These are phyloP conservation scores for Amphilophus citrinellus DNA, from an alignment of 2,113 vertebrate genomes.

Conservation along the genomic window DNA sequence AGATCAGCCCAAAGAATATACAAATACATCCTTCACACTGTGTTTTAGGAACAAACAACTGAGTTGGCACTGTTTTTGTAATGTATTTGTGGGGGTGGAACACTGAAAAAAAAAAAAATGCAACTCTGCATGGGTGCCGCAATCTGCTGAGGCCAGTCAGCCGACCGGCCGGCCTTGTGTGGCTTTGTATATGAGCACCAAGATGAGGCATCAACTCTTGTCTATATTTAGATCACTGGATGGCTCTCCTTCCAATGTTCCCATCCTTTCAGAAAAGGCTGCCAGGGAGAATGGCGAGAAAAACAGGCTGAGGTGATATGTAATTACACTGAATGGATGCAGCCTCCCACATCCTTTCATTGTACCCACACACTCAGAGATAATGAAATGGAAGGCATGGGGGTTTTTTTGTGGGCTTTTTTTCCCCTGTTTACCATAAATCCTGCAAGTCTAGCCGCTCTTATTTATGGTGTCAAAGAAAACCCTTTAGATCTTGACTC, in stretches of 20 bases:
- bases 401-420: background rate
- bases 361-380: conserved; percentile 57
- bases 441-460: conserved; percentile 44
- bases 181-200: conserved; percentile 56
- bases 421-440: conserved; percentile 56
- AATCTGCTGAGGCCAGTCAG: conserved; percentile 61
- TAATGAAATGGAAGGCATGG: conserved; percentile 66
- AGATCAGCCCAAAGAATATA: conserved; percentile 35
- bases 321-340: conserved; percentile 73
- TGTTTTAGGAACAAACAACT: conserved; percentile 56
- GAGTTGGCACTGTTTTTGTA: conserved; percentile 24
- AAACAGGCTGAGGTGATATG: conserved; percentile 69
- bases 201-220: conserved; percentile 70
- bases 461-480: conserved; percentile 62
- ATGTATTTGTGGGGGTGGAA: conserved; percentile 55
- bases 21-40: conserved; percentile 35
- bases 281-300: conserved; percentile 61
- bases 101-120: conserved; percentile 28
- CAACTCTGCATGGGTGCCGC: conserved; percentile 29
- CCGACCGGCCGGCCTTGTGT: conserved; percentile 51
- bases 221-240: conserved; percentile 77
- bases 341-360: conserved; percentile 65
- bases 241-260: conserved; percentile 66
- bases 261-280: conserved; percentile 68
- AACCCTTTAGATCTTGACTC: conserved; percentile 43